A percentile compares a stretch with the other conserved stretches of the same genome.
These are phyloP conservation scores for Dreissena polymorpha DNA, from an alignment of 1,140 invertebrate genomes.

Conservation along the genomic window DNA sequence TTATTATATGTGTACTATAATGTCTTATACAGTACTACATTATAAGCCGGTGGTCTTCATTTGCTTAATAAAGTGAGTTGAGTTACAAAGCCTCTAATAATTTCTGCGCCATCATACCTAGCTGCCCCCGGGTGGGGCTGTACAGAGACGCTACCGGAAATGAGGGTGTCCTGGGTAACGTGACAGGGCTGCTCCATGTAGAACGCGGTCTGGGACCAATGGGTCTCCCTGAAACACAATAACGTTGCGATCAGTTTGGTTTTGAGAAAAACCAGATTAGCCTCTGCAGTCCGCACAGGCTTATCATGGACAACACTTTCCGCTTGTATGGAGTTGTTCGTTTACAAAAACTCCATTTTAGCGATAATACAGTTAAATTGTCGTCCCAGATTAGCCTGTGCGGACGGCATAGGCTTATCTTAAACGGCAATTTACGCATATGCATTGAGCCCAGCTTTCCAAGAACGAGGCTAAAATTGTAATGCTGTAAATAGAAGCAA, in stretches of 20 bases:
- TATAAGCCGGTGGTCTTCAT: neutral
- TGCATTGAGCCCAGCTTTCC: too few relatives aligned
- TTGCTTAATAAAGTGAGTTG: neutral
- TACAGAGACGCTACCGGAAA: slow-evolving; percentile 29
- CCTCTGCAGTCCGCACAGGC: too few relatives aligned
- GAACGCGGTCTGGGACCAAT: slow-evolving; percentile 48
- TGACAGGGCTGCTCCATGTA: slow-evolving; percentile 43
- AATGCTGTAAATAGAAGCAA: too few relatives aligned
- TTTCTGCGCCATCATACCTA: slow-evolving; percentile 1
- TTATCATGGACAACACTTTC: too few relatives aligned
- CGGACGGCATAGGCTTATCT: too few relatives aligned
- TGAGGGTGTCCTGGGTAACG: slow-evolving; percentile 43
- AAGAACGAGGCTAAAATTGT: too few relatives aligned
- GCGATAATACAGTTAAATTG: too few relatives aligned
- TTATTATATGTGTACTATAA: neutral
- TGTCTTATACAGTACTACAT: neutral
- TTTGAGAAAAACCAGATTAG: neutral
- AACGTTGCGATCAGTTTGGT: neutral
- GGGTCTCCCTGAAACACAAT: slow-evolving; percentile 27
- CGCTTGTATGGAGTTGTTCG: too few relatives aligned
- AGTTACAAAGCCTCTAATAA: neutral
- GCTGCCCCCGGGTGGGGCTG: slow-evolving; percentile 14
- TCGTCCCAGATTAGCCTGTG: too few relatives aligned
- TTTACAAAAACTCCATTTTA: too few relatives aligned
- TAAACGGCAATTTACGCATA: too few relatives aligned